Evolutionary conservation across 2,888 invertebrate genomes (phyloP).

Genomic region (Ectobius pallidus): DNA sequence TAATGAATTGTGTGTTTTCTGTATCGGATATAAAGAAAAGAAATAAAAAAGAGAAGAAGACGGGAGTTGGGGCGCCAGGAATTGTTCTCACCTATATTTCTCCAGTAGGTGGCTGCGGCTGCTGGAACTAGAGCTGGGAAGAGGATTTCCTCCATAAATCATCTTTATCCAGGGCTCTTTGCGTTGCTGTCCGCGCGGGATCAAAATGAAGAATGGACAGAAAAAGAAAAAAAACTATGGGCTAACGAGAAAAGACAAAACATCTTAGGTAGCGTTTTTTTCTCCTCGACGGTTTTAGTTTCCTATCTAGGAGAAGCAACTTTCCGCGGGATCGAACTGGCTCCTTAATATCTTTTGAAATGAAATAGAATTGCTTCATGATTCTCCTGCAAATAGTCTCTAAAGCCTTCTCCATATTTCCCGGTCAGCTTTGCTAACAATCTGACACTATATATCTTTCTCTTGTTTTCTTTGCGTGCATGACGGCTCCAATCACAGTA

Average conservation of each 20-base stretch:
- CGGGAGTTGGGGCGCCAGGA: constrained; percentile 10
- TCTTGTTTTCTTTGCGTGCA: too few species aligned
- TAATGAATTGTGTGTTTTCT: constrained; percentile 23
- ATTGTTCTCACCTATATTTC: constrained; percentile 27
- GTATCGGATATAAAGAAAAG: constrained; percentile 18
- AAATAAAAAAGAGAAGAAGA: constrained; percentile 14
- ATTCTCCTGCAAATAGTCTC: neutral
- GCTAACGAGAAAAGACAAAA: constrained; percentile 31
- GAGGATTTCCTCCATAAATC: constrained; percentile 40
- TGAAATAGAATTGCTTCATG: neutral
- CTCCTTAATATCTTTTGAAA: neutral
- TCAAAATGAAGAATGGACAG: constrained; percentile 41
- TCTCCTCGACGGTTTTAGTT: neutral
- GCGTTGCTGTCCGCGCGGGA: constrained; percentile 39
- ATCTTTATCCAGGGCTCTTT: constrained; percentile 40
- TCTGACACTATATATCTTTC: too few species aligned
- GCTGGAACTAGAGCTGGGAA: constrained; percentile 6
- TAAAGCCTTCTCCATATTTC: neutral
- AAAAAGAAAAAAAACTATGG: constrained; percentile 15
- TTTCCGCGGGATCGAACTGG: neutral
- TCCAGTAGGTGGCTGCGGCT: neutral
- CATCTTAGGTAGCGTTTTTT: constrained; percentile 8
- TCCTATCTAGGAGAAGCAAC: neutral
- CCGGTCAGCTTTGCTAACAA: neutral
- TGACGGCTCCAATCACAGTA: too few species aligned